Evolutionary conservation across 2,113 vertebrate genomes (phyloP), one percentile per base, ranked within the genome.

Genomic region (Odobenus rosmarus): DNA sequence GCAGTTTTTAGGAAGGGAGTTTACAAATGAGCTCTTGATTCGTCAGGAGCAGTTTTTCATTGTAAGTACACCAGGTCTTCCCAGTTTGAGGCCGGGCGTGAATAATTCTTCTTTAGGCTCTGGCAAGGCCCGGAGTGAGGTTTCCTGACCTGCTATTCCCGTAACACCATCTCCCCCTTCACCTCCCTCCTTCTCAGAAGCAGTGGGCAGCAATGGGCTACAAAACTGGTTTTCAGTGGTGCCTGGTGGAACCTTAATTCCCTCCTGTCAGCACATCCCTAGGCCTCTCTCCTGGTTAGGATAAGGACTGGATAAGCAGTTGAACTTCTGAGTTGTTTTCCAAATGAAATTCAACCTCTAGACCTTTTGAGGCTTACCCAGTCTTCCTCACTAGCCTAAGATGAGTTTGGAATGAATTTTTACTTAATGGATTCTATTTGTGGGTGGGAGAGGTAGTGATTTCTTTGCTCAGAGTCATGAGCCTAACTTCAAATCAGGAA

Each of bases 351-450:
- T 82, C 98, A 98, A 98, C 97, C 98, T 98, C 90, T 97, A 85
- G 98, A 98, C 98, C 97, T 97, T 87, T 93, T 7, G 77, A 69
- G 90, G 97, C 77, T 98, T 96, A 95, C 84, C 61, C 88, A 69
- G 94, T 95, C 97, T 82, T 95, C 96, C 74, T 97, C 93, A 88
- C 95, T 57, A 83, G 53, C 62, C 79, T 26, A 81, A 93, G 86
- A 91, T 85, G 97, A 96, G 95, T 93, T 96, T 87, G 97, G 97
- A 98, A 96, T 94, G 95, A 95, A 83, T 97, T 96, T 98, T 95
- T 83, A 55, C 92, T 94, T 96, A 97, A 95, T 97, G 96, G 97
- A 94, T 98, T 95, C 98, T 98, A 98, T 98, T 98, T 98, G 98
- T 96, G 96, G 96, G 96, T 88, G 76, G 96, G 55, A 96, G 93